Percentiles rank a stretch among this genome's conserved stretches.
These are phyloP conservation scores for Troglohyphantes excavatus DNA, from an alignment of 2,888 invertebrate species.

Conservation along the genomic window DNA sequence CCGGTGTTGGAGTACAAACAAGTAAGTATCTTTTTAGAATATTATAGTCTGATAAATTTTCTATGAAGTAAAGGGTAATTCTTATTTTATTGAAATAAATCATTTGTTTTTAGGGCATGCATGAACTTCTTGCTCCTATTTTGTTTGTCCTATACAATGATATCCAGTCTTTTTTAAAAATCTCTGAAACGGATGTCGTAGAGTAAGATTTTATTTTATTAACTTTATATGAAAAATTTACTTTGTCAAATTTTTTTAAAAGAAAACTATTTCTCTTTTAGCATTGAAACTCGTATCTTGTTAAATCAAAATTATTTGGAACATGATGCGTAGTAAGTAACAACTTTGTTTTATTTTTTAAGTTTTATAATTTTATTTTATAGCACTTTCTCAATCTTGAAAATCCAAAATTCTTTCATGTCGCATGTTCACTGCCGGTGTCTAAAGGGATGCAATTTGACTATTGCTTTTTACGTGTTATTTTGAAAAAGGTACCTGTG, in stretches of 20 bases:
- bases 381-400: too few species aligned
- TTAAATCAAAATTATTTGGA: constrained; percentile 88
- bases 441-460: too few species aligned
- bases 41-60: too few species aligned
- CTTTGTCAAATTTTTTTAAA: background rate
- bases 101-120: constrained; percentile 90
- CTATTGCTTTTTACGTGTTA: too few species aligned
- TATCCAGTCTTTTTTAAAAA: too few species aligned
- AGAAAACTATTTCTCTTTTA: constrained; percentile 83
- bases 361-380: too few species aligned
- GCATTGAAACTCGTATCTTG: constrained; percentile 86
- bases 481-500: too few species aligned
- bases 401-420: too few species aligned
- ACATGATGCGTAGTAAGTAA: constrained; percentile 90
- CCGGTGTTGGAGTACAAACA: constrained; percentile 89
- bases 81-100: too few species aligned
- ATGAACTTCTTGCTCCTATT: constrained; percentile 91
- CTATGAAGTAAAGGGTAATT: too few species aligned
- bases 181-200: constrained; percentile 41
- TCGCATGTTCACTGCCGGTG: too few species aligned
- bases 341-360: constrained; percentile 22
- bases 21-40: constrained; percentile 81
- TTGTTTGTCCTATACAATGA: constrained; percentile 90
- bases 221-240: constrained; percentile 8
- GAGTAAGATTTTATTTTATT: constrained; percentile 56